These are phyloP conservation scores for Smutsia gigantea DNA, from an alignment of 2,797 vertebrate genomes.

Conservation along the genomic window DNA sequence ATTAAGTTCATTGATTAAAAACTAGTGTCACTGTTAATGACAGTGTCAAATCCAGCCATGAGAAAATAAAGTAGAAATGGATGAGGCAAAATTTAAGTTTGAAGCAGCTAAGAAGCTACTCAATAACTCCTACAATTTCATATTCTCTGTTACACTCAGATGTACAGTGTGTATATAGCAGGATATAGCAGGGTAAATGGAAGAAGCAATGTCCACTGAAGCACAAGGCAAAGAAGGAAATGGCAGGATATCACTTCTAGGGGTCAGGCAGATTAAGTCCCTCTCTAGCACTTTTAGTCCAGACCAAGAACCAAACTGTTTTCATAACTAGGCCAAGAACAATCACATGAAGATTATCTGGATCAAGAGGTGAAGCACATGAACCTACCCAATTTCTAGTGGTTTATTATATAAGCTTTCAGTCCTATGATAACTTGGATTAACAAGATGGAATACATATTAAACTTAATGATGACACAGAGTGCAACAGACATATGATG, in stretches of 20 bases:
- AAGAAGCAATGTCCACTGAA: background rate
- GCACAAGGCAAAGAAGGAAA: background rate
- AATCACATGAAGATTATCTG: background rate
- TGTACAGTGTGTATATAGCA: background rate
- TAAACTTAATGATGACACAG: background rate
- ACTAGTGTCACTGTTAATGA: background rate
- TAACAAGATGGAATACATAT: background rate
- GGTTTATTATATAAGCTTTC: background rate
- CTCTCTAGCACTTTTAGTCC: background rate
- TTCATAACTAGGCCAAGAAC: background rate
- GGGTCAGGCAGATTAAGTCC: background rate
- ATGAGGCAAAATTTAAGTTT: background rate
- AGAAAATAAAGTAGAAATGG: background rate
- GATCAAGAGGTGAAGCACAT: background rate
- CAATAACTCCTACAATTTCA: background rate
- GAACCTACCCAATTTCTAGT: background rate
- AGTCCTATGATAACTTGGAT: background rate
- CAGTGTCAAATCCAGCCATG: background rate
- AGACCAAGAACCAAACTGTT: background rate
- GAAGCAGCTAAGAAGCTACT: background rate
- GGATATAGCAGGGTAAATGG: background rate
- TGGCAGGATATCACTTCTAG: too few relatives aligned
- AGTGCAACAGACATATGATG: background rate
- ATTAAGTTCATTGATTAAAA: slow-evolving; percentile 3
- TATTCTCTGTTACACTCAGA: background rate